Evolutionary conservation across 2,113 vertebrate species (phyloP).

Genomic region (Podarcis cretensis): DNA sequence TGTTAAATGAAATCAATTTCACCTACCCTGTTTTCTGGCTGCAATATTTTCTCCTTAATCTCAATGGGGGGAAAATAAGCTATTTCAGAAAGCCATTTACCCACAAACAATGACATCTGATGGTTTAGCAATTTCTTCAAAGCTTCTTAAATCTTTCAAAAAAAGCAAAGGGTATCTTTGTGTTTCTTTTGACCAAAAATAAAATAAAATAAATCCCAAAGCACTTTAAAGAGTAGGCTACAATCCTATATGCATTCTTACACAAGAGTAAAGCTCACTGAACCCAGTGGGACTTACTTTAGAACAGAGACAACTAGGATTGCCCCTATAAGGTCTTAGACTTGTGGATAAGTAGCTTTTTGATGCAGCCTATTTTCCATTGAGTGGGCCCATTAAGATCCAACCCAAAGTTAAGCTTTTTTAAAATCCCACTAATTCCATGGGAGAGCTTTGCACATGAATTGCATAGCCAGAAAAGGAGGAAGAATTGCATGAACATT

Average conservation of each 20-base stretch:
- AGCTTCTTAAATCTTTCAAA: accelerated
- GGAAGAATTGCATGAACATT: neutral
- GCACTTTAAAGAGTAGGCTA: neutral
- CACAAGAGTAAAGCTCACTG: neutral
- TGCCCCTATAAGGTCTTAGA: neutral
- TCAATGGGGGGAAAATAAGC: conserved; percentile 47
- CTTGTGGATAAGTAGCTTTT: neutral
- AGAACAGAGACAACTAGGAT: neutral
- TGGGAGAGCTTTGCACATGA: neutral
- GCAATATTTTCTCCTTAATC: conserved; percentile 60
- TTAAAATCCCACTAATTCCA: neutral
- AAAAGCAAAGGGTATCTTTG: neutral
- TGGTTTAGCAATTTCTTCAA: conserved; percentile 33
- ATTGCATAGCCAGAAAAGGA: neutral
- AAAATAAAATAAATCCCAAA: neutral
- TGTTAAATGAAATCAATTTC: conserved; percentile 70
- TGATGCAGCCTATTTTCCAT: neutral
- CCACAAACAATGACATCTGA: conserved; percentile 36
- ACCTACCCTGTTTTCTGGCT: conserved; percentile 47
- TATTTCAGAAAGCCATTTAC: conserved; percentile 49
- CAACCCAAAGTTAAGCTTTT: neutral
- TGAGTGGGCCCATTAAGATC: neutral
- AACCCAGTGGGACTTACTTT: neutral
- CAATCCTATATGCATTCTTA: neutral
- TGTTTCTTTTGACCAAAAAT: neutral